Percentiles rank a stretch among this genome's conserved stretches.
These are phyloP conservation scores for Rhincodon typus DNA, from an alignment of 2,797 vertebrate species.

Conservation along the genomic window DNA sequence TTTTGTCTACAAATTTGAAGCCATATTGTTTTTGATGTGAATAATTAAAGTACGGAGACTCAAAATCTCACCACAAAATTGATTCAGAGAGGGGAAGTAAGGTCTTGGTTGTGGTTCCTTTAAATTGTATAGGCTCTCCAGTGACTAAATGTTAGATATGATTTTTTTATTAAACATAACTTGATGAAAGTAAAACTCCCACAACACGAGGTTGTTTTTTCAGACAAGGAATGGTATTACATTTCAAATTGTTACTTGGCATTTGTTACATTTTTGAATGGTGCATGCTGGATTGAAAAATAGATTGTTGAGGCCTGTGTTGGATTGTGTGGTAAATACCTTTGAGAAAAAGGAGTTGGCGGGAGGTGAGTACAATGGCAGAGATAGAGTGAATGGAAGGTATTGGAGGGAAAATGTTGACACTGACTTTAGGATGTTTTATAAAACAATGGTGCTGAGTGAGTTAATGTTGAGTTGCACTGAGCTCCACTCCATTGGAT, in stretches of 20 bases:
- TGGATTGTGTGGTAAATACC: too few relatives aligned
- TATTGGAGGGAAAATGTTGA: too few relatives aligned
- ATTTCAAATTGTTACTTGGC: conserved; percentile 8
- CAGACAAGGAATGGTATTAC: not conserved
- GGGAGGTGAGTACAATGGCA: too few relatives aligned
- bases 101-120: not conserved
- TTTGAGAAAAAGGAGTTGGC: too few relatives aligned
- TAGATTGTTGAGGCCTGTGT: too few relatives aligned
- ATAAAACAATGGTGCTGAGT: too few relatives aligned
- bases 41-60: not conserved
- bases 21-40: not conserved
- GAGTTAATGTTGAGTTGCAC: too few relatives aligned
- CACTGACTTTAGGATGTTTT: too few relatives aligned
- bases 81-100: conserved; percentile 1
- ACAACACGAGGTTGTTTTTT: not conserved
- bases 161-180: not conserved
- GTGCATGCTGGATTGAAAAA: not conserved
- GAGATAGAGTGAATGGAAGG: too few relatives aligned
- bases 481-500: too few relatives aligned
- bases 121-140: not conserved
- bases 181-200: not conserved
- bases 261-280: not conserved
- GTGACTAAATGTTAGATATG: not conserved
- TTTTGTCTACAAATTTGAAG: not conserved
- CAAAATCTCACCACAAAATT: not conserved